Evolutionary conservation across 37 sponge, comb jelly and placozoan species (phyloP).

Genomic region (Haliclona indistincta): DNA sequence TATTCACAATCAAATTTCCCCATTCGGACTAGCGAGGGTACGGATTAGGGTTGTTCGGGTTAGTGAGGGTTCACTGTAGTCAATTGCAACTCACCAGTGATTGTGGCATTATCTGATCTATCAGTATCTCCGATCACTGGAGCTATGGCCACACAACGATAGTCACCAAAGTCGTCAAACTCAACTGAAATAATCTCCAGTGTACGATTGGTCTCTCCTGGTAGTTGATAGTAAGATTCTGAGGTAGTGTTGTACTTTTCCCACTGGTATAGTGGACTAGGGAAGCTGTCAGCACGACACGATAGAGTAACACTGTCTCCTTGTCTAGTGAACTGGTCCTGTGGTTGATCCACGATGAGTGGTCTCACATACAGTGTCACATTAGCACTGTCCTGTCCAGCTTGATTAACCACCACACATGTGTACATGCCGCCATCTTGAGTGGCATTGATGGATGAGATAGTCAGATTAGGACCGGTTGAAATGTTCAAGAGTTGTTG

Average conservation of each 20-base stretch:
- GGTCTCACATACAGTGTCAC: conserved; percentile 8
- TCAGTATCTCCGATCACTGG: not conserved
- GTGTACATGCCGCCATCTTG: not conserved
- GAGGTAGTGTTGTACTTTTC: not conserved
- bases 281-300: conserved; percentile 24
- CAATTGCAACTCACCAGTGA: conserved; percentile 17
- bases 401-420: conserved; percentile 6
- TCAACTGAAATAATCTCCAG: not conserved
- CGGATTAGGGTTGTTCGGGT: too few species aligned
- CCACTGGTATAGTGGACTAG: conserved; percentile 8
- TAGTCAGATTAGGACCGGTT: not conserved
- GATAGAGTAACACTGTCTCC: not conserved
- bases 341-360: not conserved
- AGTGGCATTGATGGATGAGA: not conserved
- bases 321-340: not conserved
- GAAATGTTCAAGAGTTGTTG: too few species aligned
- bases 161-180: conserved; percentile 26
- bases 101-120: not conserved
- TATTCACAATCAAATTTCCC: too few species aligned
- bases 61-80: too few species aligned
- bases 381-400: not conserved
- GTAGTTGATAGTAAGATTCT: not conserved
- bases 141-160: not conserved
- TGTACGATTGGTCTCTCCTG: not conserved
- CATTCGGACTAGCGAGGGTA: too few species aligned